These are phyloP conservation scores for Corythoichthys haematopterus DNA, from an alignment of 2,113 vertebrate genomes.

Conservation along the genomic window DNA sequence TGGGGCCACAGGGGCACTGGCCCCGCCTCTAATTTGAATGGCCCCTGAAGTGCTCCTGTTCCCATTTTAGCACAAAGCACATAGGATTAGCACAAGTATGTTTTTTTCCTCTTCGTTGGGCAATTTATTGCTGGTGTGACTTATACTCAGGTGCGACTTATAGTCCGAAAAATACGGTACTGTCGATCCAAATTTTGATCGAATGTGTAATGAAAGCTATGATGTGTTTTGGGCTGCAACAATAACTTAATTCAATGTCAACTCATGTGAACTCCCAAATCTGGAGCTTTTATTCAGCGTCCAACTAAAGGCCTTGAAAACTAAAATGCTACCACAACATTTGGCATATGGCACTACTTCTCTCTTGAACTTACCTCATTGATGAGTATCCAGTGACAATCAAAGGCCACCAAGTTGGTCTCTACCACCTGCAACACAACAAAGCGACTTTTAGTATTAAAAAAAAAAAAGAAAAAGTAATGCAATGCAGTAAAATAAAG, in stretches of 20 bases:
- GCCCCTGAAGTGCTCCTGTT: too few relatives aligned
- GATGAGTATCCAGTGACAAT: conserved; percentile 99
- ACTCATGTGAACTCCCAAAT: neutral
- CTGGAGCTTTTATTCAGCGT: neutral
- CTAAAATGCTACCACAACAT: neutral
- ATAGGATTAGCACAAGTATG: too few relatives aligned
- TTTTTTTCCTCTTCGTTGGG: too few relatives aligned
- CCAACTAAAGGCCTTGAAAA: too few relatives aligned
- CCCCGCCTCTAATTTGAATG: too few relatives aligned
- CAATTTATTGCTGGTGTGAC: too few relatives aligned
- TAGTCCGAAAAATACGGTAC: neutral
- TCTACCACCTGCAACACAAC: conserved; percentile 89
- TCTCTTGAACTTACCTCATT: conserved; percentile 83
- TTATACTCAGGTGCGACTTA: too few relatives aligned
- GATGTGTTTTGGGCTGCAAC: neutral
- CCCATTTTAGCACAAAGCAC: too few relatives aligned
- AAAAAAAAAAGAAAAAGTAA: neutral
- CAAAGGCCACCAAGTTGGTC: conserved; percentile 97
- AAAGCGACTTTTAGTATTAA: conserved; percentile 40
- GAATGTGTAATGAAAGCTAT: neutral
- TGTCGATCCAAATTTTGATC: neutral
- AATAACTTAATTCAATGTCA: neutral
- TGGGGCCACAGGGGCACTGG: too few relatives aligned
- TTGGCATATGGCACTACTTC: conserved; percentile 1
- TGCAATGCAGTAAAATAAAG: neutral